A percentile compares a stretch with the other conserved stretches of the same genome.
Evolutionary conservation across 1,140 invertebrate genomes (phyloP).

Genomic region (Procambarus virginalis): DNA sequence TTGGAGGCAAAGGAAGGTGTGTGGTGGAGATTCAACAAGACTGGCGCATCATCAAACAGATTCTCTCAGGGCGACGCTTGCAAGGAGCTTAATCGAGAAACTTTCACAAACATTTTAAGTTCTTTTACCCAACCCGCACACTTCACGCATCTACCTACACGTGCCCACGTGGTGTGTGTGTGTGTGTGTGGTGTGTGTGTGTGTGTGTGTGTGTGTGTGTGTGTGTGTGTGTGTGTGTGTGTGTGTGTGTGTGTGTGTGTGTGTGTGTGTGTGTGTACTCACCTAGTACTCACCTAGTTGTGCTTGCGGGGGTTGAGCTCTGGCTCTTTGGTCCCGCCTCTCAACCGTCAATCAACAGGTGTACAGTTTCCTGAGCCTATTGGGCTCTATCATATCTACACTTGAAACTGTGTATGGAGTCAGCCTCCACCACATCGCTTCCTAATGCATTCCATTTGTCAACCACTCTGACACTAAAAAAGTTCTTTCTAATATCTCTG

Average conservation of each 20-base stretch:
- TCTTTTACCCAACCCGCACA: neutral
- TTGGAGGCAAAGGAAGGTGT: neutral
- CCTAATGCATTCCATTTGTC: no score
- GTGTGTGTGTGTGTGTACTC: slow-evolving; percentile 1
- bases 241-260: slow-evolving; percentile 9
- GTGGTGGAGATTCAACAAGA: neutral
- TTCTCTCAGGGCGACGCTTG: slow-evolving; percentile 19
- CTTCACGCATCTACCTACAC: neutral
- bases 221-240: slow-evolving; percentile 28
- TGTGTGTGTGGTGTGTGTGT: no score
- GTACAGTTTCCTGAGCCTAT: no score
- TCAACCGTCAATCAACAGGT: no score
- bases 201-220: neutral
- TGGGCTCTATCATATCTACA: no score
- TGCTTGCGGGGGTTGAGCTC: no score
- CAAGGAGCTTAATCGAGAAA: slow-evolving; percentile 46
- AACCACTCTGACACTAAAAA: no score
- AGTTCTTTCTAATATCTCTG: no score
- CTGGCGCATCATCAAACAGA: slow-evolving; percentile 56
- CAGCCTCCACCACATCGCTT: no score
- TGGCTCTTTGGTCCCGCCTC: no score
- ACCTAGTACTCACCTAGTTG: no score
- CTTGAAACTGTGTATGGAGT: no score
- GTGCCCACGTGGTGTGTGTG: neutral
- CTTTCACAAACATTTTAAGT: slow-evolving; percentile 26